Conservation (phyloP, 2,113 vertebrate species). For the Nannospalax galili region DNA sequence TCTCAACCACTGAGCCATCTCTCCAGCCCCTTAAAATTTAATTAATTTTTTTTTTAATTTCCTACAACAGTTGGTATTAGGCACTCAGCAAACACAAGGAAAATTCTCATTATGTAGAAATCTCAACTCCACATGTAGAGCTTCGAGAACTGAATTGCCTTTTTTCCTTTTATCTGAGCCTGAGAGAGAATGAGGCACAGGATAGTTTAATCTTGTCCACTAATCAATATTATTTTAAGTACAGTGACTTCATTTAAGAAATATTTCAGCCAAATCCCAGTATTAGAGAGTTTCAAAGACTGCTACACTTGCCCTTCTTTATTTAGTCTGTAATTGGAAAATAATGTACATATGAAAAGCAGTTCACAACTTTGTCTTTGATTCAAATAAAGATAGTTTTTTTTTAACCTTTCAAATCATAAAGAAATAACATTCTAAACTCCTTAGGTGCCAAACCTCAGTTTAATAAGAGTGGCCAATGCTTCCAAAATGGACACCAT, state of each 20-base stretch:
- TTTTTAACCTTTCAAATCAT: neutral
- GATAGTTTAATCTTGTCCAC: neutral
- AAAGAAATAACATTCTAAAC: neutral
- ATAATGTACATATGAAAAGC: neutral
- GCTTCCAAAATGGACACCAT: neutral
- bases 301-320: neutral
- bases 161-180: neutral
- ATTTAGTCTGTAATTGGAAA: conserved; percentile 32
- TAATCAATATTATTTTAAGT: conserved; percentile 39
- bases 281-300: neutral
- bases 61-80: neutral
- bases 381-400: conserved; percentile 14
- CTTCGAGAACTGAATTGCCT: neutral
- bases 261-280: neutral
- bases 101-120: neutral
- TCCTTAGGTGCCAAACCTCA: neutral
- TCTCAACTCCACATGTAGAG: neutral
- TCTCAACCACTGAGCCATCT: no score
- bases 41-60: neutral
- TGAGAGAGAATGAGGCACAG: neutral
- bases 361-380: conserved; percentile 9
- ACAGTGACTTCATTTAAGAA: conserved; percentile 16
- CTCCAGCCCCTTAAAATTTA: no score
- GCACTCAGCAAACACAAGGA: neutral
- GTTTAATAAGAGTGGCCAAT: neutral